Evolutionary conservation across 2,888 invertebrate species (phyloP).

Genomic region (Chymomyza caudatula): DNA sequence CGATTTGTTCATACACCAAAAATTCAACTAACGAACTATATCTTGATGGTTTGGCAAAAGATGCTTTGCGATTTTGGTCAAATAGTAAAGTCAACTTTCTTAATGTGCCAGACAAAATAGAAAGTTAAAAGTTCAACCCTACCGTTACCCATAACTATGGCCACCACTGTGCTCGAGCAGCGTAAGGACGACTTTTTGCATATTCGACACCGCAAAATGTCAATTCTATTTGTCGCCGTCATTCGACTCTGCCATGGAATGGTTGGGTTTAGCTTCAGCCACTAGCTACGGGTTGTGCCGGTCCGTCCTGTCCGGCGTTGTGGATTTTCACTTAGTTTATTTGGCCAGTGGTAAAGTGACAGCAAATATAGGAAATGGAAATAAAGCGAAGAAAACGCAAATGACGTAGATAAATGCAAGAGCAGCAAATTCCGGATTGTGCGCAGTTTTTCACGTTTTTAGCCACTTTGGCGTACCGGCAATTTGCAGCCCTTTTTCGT

Average conservation of each 20-base stretch:
- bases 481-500: slow-evolving; percentile 22
- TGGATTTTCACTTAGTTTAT: slow-evolving; percentile 68
- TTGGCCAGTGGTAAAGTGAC: slow-evolving; percentile 26
- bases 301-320: slow-evolving; percentile 11
- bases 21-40: too few species aligned
- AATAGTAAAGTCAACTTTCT: too few species aligned
- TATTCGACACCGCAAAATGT: slow-evolving; percentile 61
- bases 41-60: too few species aligned
- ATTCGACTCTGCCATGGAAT: neutral
- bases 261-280: neutral
- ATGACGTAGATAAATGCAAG: slow-evolving; percentile 68
- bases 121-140: neutral
- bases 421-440: slow-evolving; percentile 62
- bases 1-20: too few species aligned
- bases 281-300: neutral
- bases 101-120: neutral
- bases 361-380: slow-evolving; percentile 58
- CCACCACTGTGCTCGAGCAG: neutral
- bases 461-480: slow-evolving; percentile 1
- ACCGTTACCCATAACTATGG: neutral
- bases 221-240: slow-evolving; percentile 61
- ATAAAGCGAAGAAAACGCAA: slow-evolving; percentile 67
- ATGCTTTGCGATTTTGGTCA: too few species aligned
- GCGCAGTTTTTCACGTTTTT: slow-evolving; percentile 11
- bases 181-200: slow-evolving; percentile 30